Evolutionary conservation across 2,888 invertebrate genomes (phyloP).

Genomic region (Euzetes globulus): DNA sequence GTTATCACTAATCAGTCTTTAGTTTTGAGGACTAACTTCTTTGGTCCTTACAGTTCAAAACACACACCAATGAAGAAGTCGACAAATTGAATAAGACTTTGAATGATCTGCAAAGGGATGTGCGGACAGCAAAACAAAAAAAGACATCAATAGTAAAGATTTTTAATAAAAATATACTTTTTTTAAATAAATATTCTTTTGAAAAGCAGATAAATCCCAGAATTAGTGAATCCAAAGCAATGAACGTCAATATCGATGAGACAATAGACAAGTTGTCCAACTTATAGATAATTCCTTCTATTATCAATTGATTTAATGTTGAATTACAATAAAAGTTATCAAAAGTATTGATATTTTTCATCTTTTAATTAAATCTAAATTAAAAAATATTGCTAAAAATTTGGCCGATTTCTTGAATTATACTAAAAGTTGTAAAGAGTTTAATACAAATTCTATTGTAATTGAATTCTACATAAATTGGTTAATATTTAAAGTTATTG

Average conservation of each 20-base stretch:
- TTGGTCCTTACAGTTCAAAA: slow-evolving; percentile 28
- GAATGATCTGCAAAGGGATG: neutral
- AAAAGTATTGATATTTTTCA: too few species aligned
- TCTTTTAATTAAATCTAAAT: neutral
- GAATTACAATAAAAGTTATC: too few species aligned
- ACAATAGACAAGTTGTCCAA: neutral
- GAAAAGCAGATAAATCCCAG: neutral
- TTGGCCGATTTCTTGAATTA: neutral
- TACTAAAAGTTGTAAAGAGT: neutral
- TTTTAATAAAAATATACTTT: too few species aligned
- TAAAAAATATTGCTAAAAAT: neutral
- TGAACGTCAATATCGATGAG: neutral
- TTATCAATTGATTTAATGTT: too few species aligned
- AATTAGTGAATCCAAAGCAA: neutral
- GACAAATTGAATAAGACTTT: slow-evolving; percentile 25
- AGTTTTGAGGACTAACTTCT: neutral
- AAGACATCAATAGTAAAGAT: neutral
- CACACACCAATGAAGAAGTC: slow-evolving; percentile 30
- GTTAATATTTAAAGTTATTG: too few species aligned
- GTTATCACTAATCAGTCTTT: neutral
- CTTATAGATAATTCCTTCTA: neutral
- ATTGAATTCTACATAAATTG: too few species aligned
- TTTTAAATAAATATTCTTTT: neutral
- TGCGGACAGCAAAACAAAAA: neutral
- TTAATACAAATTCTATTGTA: neutral